These are phyloP conservation scores for Tigriopus californicus DNA, from an alignment of 2,888 invertebrate genomes.

Conservation along the genomic window DNA sequence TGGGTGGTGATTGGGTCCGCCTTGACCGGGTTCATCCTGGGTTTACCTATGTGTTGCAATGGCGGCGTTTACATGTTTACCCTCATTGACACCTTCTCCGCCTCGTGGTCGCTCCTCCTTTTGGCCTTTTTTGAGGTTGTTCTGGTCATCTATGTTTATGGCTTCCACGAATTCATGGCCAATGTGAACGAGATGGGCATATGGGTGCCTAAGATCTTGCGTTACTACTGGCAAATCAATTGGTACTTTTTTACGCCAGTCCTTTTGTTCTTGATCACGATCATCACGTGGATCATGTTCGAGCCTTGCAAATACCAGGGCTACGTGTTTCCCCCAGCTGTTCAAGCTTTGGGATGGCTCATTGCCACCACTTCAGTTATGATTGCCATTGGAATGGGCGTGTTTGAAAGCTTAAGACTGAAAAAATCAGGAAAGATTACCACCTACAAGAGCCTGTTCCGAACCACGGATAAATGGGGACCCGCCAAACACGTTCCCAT, in stretches of 20 bases:
- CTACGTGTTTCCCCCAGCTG: no score
- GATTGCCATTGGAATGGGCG: background rate
- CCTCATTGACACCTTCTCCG: conserved; percentile 1
- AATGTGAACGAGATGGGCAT: conserved; percentile 1
- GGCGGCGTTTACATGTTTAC: conserved; percentile 13
- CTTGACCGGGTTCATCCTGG: background rate
- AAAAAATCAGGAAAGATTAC: background rate
- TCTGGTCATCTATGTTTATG: conserved; percentile 5
- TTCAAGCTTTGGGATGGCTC: background rate
- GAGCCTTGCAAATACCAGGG: background rate
- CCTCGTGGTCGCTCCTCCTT: conserved; percentile 12
- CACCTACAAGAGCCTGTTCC: background rate
- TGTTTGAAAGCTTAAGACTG: background rate
- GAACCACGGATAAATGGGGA: background rate
- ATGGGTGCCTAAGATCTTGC: background rate
- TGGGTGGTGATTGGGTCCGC: background rate
- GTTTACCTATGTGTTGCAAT: background rate
- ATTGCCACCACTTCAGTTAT: background rate
- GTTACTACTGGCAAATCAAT: background rate
- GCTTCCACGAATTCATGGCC: conserved; percentile 8
- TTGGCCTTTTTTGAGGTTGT: conserved; percentile 6
- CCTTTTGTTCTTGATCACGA: background rate
- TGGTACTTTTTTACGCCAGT: background rate
- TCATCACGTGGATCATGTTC: background rate
- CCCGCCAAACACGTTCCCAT: background rate